phyloP scores from a whole-genome alignment of 1,140 invertebrate species.

The Plodia interpunctella region DNA sequence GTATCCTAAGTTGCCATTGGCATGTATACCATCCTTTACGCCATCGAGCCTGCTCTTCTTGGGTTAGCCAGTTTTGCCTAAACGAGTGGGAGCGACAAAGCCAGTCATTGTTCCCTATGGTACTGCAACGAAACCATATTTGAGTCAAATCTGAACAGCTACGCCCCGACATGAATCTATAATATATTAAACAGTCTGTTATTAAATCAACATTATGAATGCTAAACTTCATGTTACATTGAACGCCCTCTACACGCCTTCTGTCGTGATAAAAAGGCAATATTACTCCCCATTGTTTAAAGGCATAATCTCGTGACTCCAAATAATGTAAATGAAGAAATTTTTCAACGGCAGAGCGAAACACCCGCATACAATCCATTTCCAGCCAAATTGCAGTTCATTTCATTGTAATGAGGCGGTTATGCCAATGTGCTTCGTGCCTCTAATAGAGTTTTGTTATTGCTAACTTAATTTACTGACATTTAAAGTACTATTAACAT shows the following conservation, averaged over 20 bases:
- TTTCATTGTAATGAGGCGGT: conserved; percentile 52
- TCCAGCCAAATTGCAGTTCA: conserved; percentile 50
- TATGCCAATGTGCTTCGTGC: conserved; percentile 40
- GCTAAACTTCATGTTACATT: background rate
- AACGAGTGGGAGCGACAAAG: too few species aligned
- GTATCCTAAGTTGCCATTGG: too few species aligned
- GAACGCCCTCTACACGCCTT: background rate
- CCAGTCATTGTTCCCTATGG: too few species aligned
- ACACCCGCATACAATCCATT: conserved; percentile 38
- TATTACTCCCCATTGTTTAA: conserved; percentile 4
- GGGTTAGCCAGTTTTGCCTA: too few species aligned
- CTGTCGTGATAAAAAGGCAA: conserved; percentile 7
- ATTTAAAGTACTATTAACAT: conserved; percentile 25
- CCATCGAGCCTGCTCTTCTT: too few species aligned
- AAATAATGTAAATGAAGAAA: conserved; percentile 46
- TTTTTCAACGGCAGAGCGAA: conserved; percentile 28
- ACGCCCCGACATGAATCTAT: too few species aligned
- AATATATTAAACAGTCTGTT: too few species aligned
- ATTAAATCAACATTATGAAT: background rate
- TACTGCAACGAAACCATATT: too few species aligned
- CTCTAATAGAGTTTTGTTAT: conserved; percentile 38
- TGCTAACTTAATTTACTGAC: conserved; percentile 26
- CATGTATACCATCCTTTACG: too few species aligned
- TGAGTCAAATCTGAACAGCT: too few species aligned
- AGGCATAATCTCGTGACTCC: conserved; percentile 28